phyloP scores from a whole-genome alignment of 2,797 vertebrate species.

The Heteromormyrus szaboi region DNA sequence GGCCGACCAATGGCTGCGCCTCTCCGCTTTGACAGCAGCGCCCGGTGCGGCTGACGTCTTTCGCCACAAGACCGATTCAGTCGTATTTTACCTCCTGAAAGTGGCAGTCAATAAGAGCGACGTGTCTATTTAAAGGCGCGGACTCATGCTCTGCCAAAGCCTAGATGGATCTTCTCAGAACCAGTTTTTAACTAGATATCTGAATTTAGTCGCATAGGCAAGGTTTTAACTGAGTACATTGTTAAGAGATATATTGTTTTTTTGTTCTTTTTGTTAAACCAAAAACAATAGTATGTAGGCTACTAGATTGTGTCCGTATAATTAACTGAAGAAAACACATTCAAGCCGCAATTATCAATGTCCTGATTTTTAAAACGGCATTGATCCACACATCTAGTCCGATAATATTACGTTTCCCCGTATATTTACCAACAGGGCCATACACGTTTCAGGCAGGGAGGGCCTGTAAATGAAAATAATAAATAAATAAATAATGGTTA shows the following conservation, averaged over 20 bases:
- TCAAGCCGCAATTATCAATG: not conserved
- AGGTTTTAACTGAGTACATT: not conserved
- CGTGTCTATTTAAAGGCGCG: not conserved
- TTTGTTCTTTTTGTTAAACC: not conserved
- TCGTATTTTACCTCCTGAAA: not conserved
- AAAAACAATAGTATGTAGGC: not conserved
- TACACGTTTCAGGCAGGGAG: not conserved
- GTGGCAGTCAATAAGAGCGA: not conserved
- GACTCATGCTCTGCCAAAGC: not conserved
- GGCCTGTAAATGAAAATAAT: not conserved
- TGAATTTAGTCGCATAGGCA: not conserved
- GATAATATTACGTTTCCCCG: not conserved
- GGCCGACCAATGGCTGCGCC: conserved; percentile 56
- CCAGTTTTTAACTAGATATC: not conserved
- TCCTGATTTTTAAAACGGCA: not conserved
- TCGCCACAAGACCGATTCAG: not conserved
- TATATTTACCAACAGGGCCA: not conserved
- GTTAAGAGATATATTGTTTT: not conserved
- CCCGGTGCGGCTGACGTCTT: not conserved
- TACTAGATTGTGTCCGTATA: not conserved
- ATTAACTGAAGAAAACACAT: not conserved
- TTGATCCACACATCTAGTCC: not conserved
- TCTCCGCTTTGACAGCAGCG: not conserved
- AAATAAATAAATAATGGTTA: not conserved
- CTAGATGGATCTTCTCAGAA: not conserved